A percentile compares a stretch with the other conserved stretches of the same genome.
phyloP scores from a whole-genome alignment of 2,113 vertebrate species.

The Pteruthius melanotis region DNA sequence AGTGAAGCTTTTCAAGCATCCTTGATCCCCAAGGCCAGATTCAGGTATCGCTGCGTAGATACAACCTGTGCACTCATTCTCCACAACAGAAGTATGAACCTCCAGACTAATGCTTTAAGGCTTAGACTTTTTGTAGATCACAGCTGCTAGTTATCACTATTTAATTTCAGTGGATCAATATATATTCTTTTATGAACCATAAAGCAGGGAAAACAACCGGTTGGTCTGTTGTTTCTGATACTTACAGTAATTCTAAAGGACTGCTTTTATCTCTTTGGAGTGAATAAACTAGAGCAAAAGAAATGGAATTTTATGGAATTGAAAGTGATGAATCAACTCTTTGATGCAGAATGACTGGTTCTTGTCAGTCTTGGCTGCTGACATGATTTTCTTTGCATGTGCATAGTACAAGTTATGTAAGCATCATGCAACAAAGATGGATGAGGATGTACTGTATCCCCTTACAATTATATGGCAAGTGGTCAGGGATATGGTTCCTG shows the following conservation, averaged over 20 bases:
- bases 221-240: background rate
- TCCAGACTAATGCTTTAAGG: background rate
- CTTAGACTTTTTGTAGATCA: background rate
- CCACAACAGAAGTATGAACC: background rate
- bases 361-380: background rate
- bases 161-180: background rate
- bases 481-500: background rate
- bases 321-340: background rate
- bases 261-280: background rate
- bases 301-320: background rate
- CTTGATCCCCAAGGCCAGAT: background rate
- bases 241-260: background rate
- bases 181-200: background rate
- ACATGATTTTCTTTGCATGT: background rate
- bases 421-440: background rate
- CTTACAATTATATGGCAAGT: background rate
- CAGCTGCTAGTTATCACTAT: background rate
- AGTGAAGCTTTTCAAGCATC: background rate
- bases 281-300: background rate
- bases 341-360: background rate
- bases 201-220: background rate
- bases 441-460: background rate
- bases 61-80: background rate
- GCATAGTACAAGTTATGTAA: background rate
- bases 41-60: rapidly evolving